Evolutionary conservation across 2,113 vertebrate species (phyloP).

Genomic region (Otis tarda): DNA sequence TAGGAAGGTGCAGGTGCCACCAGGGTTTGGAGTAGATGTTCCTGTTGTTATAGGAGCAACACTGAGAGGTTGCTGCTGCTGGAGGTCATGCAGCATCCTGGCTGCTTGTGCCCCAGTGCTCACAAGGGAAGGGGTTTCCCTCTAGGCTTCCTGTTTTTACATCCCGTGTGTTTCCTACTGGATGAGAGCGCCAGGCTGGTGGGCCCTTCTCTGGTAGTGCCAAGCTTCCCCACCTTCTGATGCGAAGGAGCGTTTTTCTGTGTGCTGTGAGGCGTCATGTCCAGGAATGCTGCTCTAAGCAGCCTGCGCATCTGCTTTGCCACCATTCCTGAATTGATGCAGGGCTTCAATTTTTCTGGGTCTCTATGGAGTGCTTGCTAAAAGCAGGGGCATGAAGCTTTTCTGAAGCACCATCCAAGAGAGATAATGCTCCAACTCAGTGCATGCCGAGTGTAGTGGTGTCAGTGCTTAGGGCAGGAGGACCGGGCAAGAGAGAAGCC

Average conservation of each 20-base stretch:
- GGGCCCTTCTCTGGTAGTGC: background rate
- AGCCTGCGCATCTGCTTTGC: background rate
- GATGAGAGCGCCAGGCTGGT: background rate
- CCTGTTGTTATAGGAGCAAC: background rate
- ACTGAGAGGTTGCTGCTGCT: background rate
- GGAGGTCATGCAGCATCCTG: background rate
- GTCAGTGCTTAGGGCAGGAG: background rate
- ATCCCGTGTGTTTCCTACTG: background rate
- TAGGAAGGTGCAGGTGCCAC: background rate
- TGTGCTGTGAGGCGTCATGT: background rate
- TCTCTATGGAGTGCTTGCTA: background rate
- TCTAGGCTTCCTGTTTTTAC: background rate
- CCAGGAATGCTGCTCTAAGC: background rate
- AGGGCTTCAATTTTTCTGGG: background rate
- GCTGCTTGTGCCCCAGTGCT: background rate
- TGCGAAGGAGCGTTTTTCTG: background rate
- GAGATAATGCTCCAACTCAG: background rate
- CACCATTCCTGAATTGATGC: background rate
- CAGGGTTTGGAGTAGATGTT: background rate
- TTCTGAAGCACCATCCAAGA: background rate
- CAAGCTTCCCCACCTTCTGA: background rate
- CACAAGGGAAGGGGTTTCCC: background rate
- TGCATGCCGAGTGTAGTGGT: background rate
- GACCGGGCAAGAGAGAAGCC: accelerated
- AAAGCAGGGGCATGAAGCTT: background rate